phyloP scores from a whole-genome alignment of 2,113 vertebrate species.

The Crotalus horridus region DNA sequence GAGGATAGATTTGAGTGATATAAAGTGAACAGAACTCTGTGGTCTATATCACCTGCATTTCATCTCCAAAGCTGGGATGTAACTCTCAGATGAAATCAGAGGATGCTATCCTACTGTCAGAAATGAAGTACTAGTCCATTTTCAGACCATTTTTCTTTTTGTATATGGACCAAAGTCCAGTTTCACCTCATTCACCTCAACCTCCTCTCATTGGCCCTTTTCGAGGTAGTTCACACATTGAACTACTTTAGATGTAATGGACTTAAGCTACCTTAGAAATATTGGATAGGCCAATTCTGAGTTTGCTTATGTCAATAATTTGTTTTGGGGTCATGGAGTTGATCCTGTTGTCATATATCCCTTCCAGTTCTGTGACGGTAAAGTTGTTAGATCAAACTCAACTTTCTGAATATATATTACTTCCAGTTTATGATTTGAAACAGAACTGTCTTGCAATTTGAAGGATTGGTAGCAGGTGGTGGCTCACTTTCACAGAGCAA shows the following conservation, averaged over 20 bases:
- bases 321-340: not conserved
- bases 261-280: not conserved
- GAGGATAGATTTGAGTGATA: not conserved
- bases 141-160: not conserved
- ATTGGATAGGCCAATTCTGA: not conserved
- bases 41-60: not conserved
- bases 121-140: not conserved
- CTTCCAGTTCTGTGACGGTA: not conserved
- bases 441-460: constrained; percentile 23
- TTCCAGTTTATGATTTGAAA: constrained; percentile 29
- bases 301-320: not conserved
- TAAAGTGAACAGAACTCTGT: not conserved
- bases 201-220: not conserved
- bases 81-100: not conserved
- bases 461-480: constrained; percentile 48
- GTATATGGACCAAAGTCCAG: not conserved
- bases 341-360: not conserved
- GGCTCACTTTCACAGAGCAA: constrained; percentile 46
- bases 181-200: not conserved
- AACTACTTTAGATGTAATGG: not conserved
- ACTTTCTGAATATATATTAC: constrained; percentile 43
- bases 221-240: not conserved
- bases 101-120: not conserved
- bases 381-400: constrained; percentile 51
- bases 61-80: not conserved